phyloP scores from a whole-genome alignment of 2,797 vertebrate genomes.

The Labeo calbasu region DNA sequence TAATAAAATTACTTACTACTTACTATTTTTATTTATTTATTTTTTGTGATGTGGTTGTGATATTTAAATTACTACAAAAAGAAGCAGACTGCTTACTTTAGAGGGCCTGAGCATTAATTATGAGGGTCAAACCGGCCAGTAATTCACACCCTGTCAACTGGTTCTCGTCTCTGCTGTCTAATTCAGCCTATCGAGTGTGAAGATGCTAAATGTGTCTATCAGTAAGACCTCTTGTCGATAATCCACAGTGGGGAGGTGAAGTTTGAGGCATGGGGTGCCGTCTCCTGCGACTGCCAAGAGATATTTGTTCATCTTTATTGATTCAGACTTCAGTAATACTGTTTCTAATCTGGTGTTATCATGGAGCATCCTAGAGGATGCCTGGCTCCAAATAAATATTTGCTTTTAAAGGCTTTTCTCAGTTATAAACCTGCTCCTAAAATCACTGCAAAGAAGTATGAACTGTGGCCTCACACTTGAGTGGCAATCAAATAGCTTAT shows the following conservation, averaged over 20 bases:
- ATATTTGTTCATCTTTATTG: conserved; percentile 41
- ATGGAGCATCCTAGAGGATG: background rate
- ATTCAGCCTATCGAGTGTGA: conserved; percentile 6
- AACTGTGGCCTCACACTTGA: conserved; percentile 38
- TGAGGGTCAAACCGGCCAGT: background rate
- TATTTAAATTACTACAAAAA: background rate
- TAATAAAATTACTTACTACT: no score
- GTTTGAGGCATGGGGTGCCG: background rate
- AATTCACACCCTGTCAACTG: background rate
- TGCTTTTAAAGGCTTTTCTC: conserved; percentile 14
- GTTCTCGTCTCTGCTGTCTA: background rate
- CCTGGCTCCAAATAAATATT: conserved; percentile 3
- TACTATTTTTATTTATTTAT: no score
- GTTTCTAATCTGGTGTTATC: conserved; percentile 34
- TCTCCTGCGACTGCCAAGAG: background rate
- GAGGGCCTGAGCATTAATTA: background rate
- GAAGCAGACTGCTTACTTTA: background rate
- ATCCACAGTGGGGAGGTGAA: background rate
- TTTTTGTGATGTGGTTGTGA: no score
- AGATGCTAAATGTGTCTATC: conserved; percentile 25
- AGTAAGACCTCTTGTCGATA: background rate
- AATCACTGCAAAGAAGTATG: conserved; percentile 10
- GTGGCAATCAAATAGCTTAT: conserved; percentile 44
- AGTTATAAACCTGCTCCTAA: conserved; percentile 11
- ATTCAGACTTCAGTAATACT: conserved; percentile 23